These are phyloP conservation scores for Uropetala carovei DNA, from an alignment of 2,888 invertebrate genomes.

Conservation along the genomic window DNA sequence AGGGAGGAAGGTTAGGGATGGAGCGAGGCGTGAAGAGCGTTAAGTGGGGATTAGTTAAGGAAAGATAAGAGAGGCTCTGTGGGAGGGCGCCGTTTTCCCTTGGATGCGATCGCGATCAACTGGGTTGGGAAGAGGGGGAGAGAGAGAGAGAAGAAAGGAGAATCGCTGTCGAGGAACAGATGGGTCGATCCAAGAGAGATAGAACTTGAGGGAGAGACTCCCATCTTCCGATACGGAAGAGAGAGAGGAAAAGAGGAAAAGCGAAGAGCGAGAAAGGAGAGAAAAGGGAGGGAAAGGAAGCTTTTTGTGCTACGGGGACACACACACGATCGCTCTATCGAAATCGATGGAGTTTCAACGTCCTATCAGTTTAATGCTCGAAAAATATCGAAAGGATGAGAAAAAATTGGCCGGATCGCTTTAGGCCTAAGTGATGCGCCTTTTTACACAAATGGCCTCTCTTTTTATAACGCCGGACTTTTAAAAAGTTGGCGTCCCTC, in stretches of 20 bases:
- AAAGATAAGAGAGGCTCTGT: slow-evolving; percentile 38
- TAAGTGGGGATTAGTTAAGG: slow-evolving; percentile 61
- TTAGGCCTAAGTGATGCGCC: neutral
- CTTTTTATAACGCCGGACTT: neutral
- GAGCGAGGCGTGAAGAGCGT: slow-evolving; percentile 20
- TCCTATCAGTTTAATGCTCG: neutral
- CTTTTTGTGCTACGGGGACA: neutral
- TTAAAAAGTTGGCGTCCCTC: neutral
- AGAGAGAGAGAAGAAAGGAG: neutral
- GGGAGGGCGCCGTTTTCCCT: neutral
- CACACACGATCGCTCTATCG: neutral
- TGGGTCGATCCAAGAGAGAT: no score
- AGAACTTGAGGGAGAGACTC: no score
- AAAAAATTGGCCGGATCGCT: neutral
- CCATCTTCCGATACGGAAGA: neutral
- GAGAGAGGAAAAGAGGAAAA: neutral
- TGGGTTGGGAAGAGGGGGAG: neutral
- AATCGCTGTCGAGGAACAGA: no score
- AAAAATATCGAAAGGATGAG: neutral
- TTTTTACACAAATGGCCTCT: slow-evolving; percentile 10
- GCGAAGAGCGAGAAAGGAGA: neutral
- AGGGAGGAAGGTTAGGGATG: neutral
- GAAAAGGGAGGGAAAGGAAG: neutral
- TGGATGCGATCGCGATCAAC: slow-evolving; percentile 9
- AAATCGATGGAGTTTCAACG: neutral